A percentile compares a stretch with the other conserved stretches of the same genome.
phyloP scores from a whole-genome alignment of 2,113 vertebrate species.

The Melanerpes aurifrons region DNA sequence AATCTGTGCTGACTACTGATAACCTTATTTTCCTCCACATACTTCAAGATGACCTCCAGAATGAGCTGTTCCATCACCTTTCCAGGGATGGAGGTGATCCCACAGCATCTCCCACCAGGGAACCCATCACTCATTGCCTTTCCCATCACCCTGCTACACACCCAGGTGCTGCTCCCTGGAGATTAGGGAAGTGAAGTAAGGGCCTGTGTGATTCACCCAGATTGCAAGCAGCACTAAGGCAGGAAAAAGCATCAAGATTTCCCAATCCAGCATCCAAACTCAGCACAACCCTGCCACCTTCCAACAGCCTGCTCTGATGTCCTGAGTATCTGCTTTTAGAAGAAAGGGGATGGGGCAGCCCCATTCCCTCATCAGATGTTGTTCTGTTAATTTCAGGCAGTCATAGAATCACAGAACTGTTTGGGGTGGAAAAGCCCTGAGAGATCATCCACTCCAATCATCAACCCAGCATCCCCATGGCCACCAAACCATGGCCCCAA shows the following conservation, averaged over 20 bases:
- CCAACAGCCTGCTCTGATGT: neutral
- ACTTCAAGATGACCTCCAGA: no score
- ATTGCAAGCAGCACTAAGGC: neutral
- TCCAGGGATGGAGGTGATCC: no score
- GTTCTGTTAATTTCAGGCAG: neutral
- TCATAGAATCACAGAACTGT: no score
- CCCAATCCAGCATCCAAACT: neutral
- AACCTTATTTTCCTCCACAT: no score
- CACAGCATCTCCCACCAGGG: fast-evolving
- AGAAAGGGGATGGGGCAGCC: neutral
- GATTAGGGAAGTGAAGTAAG: neutral
- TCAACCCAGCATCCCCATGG: no score
- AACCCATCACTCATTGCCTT: fast-evolving
- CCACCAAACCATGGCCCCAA: no score
- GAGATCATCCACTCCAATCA: no score
- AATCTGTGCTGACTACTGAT: no score
- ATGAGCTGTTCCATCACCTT: no score
- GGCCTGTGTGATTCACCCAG: neutral
- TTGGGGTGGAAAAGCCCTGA: no score
- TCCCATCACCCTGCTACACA: fast-evolving
- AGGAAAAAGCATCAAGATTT: neutral
- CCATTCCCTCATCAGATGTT: neutral
- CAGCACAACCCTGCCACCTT: neutral
- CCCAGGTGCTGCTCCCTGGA: neutral
- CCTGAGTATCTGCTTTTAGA: neutral